Percentiles rank a stretch among this genome's conserved stretches.
Conservation (phyloP, 2,113 vertebrate species). For the Stercorarius parasiticus region DNA sequence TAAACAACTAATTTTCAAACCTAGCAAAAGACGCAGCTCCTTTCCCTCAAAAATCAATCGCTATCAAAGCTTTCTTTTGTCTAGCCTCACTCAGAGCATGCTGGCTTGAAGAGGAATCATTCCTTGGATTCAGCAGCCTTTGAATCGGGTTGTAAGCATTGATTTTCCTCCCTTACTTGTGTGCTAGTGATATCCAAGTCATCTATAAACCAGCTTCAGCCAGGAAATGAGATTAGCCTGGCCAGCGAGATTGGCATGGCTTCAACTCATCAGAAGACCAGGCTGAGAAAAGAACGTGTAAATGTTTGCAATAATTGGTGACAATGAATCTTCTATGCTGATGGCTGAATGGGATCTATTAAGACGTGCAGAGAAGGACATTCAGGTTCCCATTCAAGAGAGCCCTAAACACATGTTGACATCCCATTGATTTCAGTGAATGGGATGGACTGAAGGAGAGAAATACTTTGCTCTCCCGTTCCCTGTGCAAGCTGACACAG, state of each 20-base stretch:
- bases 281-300: neutral
- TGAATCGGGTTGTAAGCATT: neutral
- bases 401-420: neutral
- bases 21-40: neutral
- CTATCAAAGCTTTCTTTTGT: neutral
- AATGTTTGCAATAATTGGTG: neutral
- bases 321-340: neutral
- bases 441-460: neutral
- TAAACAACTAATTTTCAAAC: constrained; percentile 3
- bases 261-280: neutral
- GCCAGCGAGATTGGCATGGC: neutral
- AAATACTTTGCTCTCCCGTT: neutral
- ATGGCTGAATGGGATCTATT: neutral
- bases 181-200: neutral
- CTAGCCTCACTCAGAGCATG: neutral
- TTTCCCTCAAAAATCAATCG: neutral
- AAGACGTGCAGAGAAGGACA: neutral
- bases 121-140: neutral
- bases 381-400: neutral
- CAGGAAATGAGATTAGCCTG: neutral
- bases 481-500: neutral
- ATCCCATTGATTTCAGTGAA: neutral
- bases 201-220: neutral
- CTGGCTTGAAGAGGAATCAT: neutral
- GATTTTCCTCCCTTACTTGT: neutral